Evolutionary conservation across 2,113 vertebrate species (phyloP), one percentile per base, ranked within the genome.

Genomic region (Psephotus haematonotus): DNA sequence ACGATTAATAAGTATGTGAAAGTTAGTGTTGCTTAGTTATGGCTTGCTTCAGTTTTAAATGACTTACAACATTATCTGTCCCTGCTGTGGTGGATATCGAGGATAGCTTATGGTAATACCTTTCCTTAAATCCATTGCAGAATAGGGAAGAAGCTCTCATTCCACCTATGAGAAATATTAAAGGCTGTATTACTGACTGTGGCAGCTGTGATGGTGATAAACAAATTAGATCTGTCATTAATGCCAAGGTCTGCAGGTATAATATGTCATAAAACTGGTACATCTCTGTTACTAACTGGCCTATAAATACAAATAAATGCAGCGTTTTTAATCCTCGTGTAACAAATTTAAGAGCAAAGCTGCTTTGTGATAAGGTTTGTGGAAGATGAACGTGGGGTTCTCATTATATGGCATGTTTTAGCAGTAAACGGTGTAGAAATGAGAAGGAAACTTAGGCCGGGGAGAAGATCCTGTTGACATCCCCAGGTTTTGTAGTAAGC

Each of bases 221-320:
- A 95, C 71, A 97, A 97, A 95, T 90, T 71, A 86, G 77, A 72
- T 71, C 95, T 96, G 94, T 95, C 95, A 69, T 92, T 86, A 85
- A 62, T 86, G 39, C 53, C 86, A 35, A 20, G 64, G 64, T 96
- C 64, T 93, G 69, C 75, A 75, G 78, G 75, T 53, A 39, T 90
- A 96, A 71, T 71, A 9, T 60, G 76, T 86, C 78, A 74, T 49
- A 28, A 25, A 92, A 47, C 39, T 59, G 23, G 70, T 60, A 4
- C 79, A 16, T 91, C 82, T 96, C 68, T 94, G 52, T 91, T 87
- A 33, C 49, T 86, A 20, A 28, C 64, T 72, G 62, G 65, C 70
- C 47, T 89, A 20, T 62, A 57, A 59, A 90, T 47, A 63, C 25
- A 93, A 85, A 81, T 67, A 68, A 63, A 65, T 77, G 15, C 35